Evolutionary conservation across 2,797 vertebrate species (phyloP), one percentile per base, ranked within the genome.

Genomic region (Pelodytes ibericus): DNA sequence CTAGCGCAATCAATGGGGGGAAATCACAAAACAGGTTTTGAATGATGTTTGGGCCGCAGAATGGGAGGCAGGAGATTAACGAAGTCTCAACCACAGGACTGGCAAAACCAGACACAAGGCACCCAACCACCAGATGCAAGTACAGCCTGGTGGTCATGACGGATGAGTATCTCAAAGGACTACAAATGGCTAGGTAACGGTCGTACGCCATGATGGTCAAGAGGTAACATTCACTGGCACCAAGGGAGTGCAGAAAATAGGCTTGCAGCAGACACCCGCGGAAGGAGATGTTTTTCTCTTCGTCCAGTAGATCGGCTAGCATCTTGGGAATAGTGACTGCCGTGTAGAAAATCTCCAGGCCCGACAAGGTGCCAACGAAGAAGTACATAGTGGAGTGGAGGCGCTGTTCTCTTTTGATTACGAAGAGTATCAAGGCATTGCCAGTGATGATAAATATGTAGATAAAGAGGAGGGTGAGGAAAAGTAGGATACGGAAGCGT

Each of bases 1-100:
- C 89, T 13, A 93, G 82, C 0, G 65, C 64, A 71, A 91, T 87
- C 26, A 93, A 82, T 9, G 87, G 85, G 31, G 90, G 81, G 49
- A 92, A 90, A 79, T 93, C 92, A 83, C 91, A 94, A 76, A 81
- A 93, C 58, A 91, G 89, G 56, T 93, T 89, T 16, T 84, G 58
- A 72, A 93, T 91, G 8, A 10, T 72, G 57, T 91, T 92, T 24
- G 47, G 29, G 13, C 81, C 85, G 82, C 92, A 93, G 77, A 91
- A 94, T 8, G 83, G 84, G 2, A 93, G 87, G 56, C 69, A 79
- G 9, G 88, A 91, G 0, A 92, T 88, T 51, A 88, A 81, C 13
- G 89, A 85, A 1, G 84, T 83, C 2, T 85, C 84, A 58, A 47
- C 56, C 57, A 85, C 77, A 4, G 83, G 83, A 20, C 79, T 27